Evolutionary conservation across 2,888 invertebrate genomes (phyloP).

Genomic region (Anodontia alba): DNA sequence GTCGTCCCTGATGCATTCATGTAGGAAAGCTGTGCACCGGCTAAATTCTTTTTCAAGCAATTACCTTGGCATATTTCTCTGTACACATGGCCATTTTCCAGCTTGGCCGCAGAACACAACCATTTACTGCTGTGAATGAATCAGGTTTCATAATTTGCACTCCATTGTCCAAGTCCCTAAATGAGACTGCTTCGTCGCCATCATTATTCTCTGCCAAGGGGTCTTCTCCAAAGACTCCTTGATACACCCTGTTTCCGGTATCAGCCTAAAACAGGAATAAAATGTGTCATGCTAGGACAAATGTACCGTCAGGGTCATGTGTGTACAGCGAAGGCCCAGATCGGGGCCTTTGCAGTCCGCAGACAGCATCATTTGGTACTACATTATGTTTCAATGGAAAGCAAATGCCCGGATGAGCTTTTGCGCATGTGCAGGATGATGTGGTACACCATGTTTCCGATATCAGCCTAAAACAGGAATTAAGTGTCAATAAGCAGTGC

Average conservation of each 20-base stretch:
- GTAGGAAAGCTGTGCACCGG: too few species aligned
- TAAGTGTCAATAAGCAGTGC: too few species aligned
- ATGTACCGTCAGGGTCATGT: too few species aligned
- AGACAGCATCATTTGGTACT: too few species aligned
- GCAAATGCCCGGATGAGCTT: too few species aligned
- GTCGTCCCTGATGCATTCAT: too few species aligned
- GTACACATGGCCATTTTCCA: constrained; percentile 43
- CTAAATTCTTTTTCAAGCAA: too few species aligned
- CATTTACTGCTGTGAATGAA: constrained; percentile 30
- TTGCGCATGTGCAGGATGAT: too few species aligned
- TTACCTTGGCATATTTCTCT: constrained; percentile 48
- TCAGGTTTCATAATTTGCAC: constrained; percentile 27
- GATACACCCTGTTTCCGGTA: neutral
- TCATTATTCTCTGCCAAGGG: neutral
- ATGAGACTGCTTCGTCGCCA: neutral
- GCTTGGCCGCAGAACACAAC: constrained; percentile 30
- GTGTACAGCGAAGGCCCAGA: too few species aligned
- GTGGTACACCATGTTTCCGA: neutral
- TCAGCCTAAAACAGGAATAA: neutral
- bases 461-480: neutral
- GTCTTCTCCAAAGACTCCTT: neutral
- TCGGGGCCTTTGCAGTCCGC: too few species aligned
- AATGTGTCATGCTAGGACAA: too few species aligned
- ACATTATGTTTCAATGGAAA: too few species aligned
- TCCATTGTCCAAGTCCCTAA: neutral